Base-by-base conservation (phyloP, 1,140 invertebrate genomes). In the Lineus longissimus region DNA sequence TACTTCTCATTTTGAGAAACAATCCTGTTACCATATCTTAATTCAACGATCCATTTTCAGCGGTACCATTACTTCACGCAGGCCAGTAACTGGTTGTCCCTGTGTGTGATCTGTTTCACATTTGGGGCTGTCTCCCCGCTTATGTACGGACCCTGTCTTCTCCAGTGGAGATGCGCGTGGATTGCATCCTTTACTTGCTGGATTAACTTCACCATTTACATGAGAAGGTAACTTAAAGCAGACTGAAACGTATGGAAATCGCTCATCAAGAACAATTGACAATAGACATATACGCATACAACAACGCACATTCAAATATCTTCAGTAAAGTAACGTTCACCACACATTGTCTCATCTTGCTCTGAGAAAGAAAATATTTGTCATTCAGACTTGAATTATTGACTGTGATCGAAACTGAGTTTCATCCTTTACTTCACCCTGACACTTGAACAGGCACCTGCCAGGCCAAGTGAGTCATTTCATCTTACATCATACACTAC, bases 131-230 rank as follows among this genome's bases (percentile, higher is more conserved):
- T 51, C 4, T 7, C 4, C 25, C 47, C 47, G 25, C 6, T 27
- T 4, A 51, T 51, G 47, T 23, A 19, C 25, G 25, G 4, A 4
- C 47, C 47, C 4, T 51, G 47, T 51, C 25, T 51, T 9, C 6
- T 51, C 6, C 47, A 51, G 47, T 51, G 47, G 47, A 51, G 47
- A n/a, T 51, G 47, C n/a, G 47, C 19, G 25, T 51, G 47, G 47
- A 51, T 51, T 27, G 47, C 47, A 7, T 23, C 25, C 19, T 51
- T 51, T 27, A 19, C 25, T n/a, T 23, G 47, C 25, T 51, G 47
- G 47, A 23, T 51, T 7, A 51, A 51, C 25, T 51, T 51, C 47
- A 51, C 25, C 47, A 51, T 51, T 9, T 51, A 51, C n/a, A 51
- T 51, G 47, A 19, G 47, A 19, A 51, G 47, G 47, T 51, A 51